Conservation (phyloP, 1,140 invertebrate genomes). For the Whitmania pigra region DNA sequence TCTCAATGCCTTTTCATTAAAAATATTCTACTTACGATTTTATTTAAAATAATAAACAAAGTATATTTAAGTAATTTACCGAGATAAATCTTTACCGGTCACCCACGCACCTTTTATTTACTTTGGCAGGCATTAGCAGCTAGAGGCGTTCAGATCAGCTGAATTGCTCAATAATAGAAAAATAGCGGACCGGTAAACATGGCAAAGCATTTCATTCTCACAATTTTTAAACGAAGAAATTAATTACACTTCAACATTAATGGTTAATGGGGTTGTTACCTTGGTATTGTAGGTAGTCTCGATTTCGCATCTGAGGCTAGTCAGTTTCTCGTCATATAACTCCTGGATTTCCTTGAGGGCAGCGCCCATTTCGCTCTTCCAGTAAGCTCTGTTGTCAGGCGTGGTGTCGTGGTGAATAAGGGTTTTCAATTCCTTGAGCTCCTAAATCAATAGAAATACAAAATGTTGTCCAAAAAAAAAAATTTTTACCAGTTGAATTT, state of each 20-base stretch:
- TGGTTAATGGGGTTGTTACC: not conserved
- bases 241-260: not conserved
- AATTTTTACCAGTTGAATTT: not conserved
- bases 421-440: constrained; percentile 47
- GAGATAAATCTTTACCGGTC: no score
- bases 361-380: constrained; percentile 24
- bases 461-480: not conserved
- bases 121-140: no score
- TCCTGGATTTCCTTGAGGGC: constrained; percentile 24
- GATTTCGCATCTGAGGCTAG: constrained; percentile 33
- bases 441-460: constrained; percentile 30
- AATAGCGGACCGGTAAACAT: no score
- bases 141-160: no score
- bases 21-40: no score
- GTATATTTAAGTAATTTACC: no score
- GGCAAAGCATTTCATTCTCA: no score
- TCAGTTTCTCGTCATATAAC: constrained; percentile 25
- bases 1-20: no score
- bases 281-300: constrained; percentile 27
- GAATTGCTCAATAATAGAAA: no score
- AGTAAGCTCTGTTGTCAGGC: constrained; percentile 25
- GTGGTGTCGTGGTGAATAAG: constrained; percentile 38
- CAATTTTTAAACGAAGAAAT: no score
- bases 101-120: no score
- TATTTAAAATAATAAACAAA: no score